A percentile compares a stretch with the other conserved stretches of the same genome.
These are phyloP conservation scores for Lepidochrysops patricia DNA, from an alignment of 2,888 invertebrate species.

Conservation along the genomic window DNA sequence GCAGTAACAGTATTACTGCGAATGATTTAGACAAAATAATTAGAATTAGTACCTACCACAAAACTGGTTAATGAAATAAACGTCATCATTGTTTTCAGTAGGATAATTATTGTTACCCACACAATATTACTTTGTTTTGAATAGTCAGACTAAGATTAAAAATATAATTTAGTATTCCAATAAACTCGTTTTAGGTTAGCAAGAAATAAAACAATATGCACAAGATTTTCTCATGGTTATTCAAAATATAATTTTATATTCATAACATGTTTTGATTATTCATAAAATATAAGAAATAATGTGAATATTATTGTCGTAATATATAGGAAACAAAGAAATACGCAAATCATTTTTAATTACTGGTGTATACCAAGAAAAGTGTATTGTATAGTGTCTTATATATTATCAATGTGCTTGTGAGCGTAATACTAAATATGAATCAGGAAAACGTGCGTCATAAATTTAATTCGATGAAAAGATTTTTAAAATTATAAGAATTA, in stretches of 20 bases:
- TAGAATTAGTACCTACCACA: too few species aligned
- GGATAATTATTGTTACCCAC: too few species aligned
- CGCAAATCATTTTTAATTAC: conserved; percentile 10
- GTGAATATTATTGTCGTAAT: conserved; percentile 7
- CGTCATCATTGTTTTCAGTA: too few species aligned
- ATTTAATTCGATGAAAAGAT: not conserved
- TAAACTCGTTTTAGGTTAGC: conserved; percentile 1
- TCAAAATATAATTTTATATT: conserved; percentile 1
- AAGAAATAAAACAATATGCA: conserved; percentile 1
- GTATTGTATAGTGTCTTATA: not conserved
- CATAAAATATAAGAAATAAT: conserved; percentile 5
- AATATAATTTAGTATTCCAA: not conserved
- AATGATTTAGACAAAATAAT: too few species aligned
- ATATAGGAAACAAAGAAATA: conserved; percentile 6
- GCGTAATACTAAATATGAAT: not conserved
- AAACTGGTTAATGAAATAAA: too few species aligned
- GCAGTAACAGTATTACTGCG: too few species aligned
- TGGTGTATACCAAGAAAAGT: conserved; percentile 1
- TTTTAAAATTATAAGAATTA: too few species aligned
- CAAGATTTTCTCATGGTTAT: conserved; percentile 8
- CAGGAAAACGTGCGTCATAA: not conserved
- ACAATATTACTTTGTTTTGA: too few species aligned
- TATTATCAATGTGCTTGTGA: not conserved
- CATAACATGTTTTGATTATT: conserved; percentile 9
- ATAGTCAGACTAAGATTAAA: not conserved